Conservation (phyloP, 2,113 vertebrate species). For the Sterrhoptilus dennistouni region DNA sequence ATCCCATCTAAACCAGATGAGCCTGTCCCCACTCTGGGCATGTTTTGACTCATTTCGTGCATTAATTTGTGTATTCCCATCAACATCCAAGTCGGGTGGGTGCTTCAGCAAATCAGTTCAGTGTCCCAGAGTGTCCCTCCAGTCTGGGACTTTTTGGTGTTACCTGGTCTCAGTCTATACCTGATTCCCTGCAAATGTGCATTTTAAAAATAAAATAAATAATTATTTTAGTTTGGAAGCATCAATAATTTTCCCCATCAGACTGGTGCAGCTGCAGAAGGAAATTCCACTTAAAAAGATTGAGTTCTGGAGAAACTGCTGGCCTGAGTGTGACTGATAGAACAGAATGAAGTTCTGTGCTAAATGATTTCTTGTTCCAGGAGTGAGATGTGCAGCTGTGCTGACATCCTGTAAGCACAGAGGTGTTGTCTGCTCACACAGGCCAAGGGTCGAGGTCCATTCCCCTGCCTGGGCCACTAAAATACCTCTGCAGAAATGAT, state of each 20-base stretch:
- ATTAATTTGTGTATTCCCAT: not conserved
- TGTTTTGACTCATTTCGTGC: rapidly evolving
- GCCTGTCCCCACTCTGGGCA: not conserved
- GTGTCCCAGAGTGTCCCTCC: not conserved
- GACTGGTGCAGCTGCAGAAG: not conserved
- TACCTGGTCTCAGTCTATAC: not conserved
- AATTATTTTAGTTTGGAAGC: not conserved
- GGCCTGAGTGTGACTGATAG: not conserved
- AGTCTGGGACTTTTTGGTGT: not conserved
- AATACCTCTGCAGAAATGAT: not conserved
- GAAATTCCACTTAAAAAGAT: not conserved
- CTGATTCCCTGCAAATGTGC: not conserved
- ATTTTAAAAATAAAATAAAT: not conserved
- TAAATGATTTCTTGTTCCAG: not conserved
- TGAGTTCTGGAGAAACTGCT: not conserved
- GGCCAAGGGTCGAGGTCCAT: not conserved
- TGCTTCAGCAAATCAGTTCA: not conserved
- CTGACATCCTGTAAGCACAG: not conserved
- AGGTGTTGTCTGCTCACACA: not conserved
- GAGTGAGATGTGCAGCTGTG: not conserved
- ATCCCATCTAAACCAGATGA: rapidly evolving
- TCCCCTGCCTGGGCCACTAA: not conserved
- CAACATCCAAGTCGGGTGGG: not conserved
- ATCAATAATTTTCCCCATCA: not conserved
- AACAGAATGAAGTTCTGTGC: not conserved